Base-by-base conservation (phyloP, 2,888 invertebrate genomes). In the Lasioglossum pauxillum region DNA sequence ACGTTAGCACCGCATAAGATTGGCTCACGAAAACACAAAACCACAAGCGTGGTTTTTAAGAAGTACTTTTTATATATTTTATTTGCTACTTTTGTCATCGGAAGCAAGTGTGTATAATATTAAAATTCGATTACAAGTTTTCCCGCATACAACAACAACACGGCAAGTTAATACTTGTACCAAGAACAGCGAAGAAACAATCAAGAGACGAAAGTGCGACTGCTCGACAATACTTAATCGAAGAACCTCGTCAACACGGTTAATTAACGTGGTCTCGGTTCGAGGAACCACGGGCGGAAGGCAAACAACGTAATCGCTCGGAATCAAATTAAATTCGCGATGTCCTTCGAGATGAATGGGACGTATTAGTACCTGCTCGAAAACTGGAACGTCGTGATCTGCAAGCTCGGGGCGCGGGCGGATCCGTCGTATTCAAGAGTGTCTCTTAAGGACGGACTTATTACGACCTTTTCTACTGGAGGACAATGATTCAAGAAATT, bases 401-500 rank as follows among this genome's bases (percentile, higher is more conserved):
- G 46, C 19, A 16, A 16, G 27, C 69, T 64, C 57, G 44, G 23
- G 23, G 69, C 57, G 75, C 75, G 49, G 16, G 14, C 35, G 44
- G 41, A 41, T 57, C 67, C 73, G 57, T 67, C 64, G 44, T 27
- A 85, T 85, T 85, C 46, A 79, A 14, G 76, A 77, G 46, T 60
- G 57, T 76, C 76, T 76, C 74, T 80, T 46, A 73, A 79, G 64
- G 85, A 38, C 75, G 74, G 82, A 85, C 86, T 86, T 86, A 86
- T 86, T 86, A 85, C 85, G 73, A 77, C 67, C 73, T 79, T 77
- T 85, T 86, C 79, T 75, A 80, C 86, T 78, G 23, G 77, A 38
- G 75, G 78, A 86, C 82, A 86, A 85, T 80, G 79, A 85, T 82
- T 78, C 77, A n/a, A 44, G 86, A 73, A 76, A 85, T 49, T 86